These are phyloP conservation scores for Tholera decimalis DNA, from an alignment of 2,888 invertebrate genomes.

Conservation along the genomic window DNA sequence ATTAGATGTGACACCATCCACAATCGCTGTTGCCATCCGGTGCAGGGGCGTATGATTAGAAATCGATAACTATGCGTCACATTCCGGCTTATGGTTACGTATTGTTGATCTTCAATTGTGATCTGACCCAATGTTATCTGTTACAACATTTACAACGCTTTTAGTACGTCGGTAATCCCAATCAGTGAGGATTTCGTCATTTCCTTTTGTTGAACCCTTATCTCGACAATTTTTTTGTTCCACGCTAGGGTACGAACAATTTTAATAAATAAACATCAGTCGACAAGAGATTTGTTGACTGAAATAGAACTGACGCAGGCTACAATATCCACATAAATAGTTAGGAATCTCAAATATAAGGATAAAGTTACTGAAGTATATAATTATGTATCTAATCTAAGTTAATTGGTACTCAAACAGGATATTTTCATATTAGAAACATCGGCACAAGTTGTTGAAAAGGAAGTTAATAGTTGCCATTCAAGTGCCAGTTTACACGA, in stretches of 20 bases:
- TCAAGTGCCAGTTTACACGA: slow-evolving; percentile 49
- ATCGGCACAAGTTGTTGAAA: slow-evolving; percentile 21
- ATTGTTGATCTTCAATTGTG: slow-evolving; percentile 83
- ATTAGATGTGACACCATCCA: slow-evolving; percentile 66
- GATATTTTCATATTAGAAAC: slow-evolving; percentile 24
- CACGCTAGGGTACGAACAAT: slow-evolving; percentile 65
- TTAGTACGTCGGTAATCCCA: slow-evolving; percentile 85
- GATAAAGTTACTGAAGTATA: slow-evolving; percentile 13
- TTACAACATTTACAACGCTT: slow-evolving; percentile 74
- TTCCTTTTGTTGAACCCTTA: slow-evolving; percentile 74
- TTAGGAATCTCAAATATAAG: slow-evolving; percentile 11
- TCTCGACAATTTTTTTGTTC: slow-evolving; percentile 72
- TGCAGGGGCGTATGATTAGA: slow-evolving; percentile 86
- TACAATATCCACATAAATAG: slow-evolving; percentile 17
- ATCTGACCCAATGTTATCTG: slow-evolving; percentile 79
- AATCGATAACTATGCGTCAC: slow-evolving; percentile 88
- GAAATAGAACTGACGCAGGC: slow-evolving; percentile 57
- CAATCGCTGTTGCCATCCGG: slow-evolving; percentile 56
- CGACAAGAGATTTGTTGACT: slow-evolving; percentile 59
- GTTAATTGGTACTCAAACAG: slow-evolving; percentile 16
- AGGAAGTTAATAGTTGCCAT: slow-evolving; percentile 38
- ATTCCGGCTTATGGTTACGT: slow-evolving; percentile 78
- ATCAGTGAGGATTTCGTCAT: slow-evolving; percentile 83
- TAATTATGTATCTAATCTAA: slow-evolving; percentile 28
- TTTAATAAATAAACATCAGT: slow-evolving; percentile 74